Evolutionary conservation across 2,797 vertebrate genomes (phyloP), one percentile per base, ranked within the genome.

Genomic region (Hyperoplus immaculatus): DNA sequence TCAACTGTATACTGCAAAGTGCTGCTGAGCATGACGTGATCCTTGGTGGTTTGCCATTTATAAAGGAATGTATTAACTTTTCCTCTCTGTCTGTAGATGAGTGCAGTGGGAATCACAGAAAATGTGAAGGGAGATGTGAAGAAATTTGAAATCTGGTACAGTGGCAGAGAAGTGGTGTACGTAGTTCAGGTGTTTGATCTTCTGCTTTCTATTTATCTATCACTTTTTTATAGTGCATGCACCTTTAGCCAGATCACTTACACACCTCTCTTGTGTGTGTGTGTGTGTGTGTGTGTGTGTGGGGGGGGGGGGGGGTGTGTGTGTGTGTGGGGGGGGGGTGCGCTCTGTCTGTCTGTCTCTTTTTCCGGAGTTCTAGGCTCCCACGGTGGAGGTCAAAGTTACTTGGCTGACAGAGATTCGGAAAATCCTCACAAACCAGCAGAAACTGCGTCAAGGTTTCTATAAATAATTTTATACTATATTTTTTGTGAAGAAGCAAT

Each of bases 81-180:
- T 67, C 29, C 13, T 45, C 13, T 77, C 10, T 75, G 36, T 72
- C 81, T 92, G 4, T 72, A 99, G 98, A 98, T 99, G 97, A 97
- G 92, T 80, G 95, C 97, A 1, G 96, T 98, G 69, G 97, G 97
- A 61, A 96, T 99, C 87, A 98, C 97, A 6, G 98, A 99, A 87
- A 97, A 96, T 0, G 96, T 99, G 55, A 99, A 99, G 87, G 98
- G 98, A 67, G 98, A 99, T 47, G 93, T 95, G 73, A 97, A 97
- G 91, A 99, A 99, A 83, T 99, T 99, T 94, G 98, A 99, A 88
- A 96, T 99, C 89, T 99, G 97, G 96, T 97, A 97, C 87, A 97
- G 96, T 1, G 96, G 96, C 29, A 94, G 97, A 86, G 98, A 99
- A 73, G 98, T 99, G 72, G 96, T 98, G 42, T 99, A 99, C 8